Conservation (phyloP, 2,888 invertebrate genomes). For the Sthenelais limicola region DNA sequence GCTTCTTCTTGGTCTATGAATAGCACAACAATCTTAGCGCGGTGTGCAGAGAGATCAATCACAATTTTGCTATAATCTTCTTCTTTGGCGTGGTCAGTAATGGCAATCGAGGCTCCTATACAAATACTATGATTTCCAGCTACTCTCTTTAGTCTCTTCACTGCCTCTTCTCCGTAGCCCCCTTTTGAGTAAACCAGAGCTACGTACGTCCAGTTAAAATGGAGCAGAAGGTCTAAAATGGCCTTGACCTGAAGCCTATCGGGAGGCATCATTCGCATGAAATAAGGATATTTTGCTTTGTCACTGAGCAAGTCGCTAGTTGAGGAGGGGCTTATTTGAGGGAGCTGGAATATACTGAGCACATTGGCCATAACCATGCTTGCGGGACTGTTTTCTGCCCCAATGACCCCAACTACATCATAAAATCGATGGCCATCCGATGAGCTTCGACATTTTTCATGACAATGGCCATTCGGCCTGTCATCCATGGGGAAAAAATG, state of each 20-base stretch:
- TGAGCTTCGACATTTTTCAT: background rate
- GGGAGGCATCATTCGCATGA: conserved; percentile 64
- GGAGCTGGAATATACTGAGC: conserved; percentile 58
- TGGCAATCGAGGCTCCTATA: conserved; percentile 55
- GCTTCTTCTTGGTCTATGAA: conserved; percentile 62
- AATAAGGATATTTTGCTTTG: conserved; percentile 60
- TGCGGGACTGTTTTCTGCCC: conserved; percentile 60
- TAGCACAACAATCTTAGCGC: conserved; percentile 60
- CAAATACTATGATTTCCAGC: conserved; percentile 53
- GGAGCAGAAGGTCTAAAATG: conserved; percentile 56
- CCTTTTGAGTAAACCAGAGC: conserved; percentile 84
- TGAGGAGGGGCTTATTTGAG: conserved; percentile 62
- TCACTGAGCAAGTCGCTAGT: conserved; percentile 63
- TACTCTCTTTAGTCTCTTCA: conserved; percentile 51
- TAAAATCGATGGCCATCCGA: conserved; percentile 43
- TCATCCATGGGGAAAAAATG: conserved; percentile 54
- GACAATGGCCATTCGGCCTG: conserved; percentile 1
- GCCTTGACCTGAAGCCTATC: conserved; percentile 59
- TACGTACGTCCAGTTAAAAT: conserved; percentile 82
- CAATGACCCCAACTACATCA: conserved; percentile 63
- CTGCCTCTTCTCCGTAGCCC: conserved; percentile 61
- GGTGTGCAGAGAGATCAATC: conserved; percentile 43
- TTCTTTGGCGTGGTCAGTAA: conserved; percentile 16
- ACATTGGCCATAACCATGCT: conserved; percentile 62
- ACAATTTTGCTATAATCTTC: conserved; percentile 45